phyloP scores from a whole-genome alignment of 2,797 vertebrate species.

The Gallinago solitaria region DNA sequence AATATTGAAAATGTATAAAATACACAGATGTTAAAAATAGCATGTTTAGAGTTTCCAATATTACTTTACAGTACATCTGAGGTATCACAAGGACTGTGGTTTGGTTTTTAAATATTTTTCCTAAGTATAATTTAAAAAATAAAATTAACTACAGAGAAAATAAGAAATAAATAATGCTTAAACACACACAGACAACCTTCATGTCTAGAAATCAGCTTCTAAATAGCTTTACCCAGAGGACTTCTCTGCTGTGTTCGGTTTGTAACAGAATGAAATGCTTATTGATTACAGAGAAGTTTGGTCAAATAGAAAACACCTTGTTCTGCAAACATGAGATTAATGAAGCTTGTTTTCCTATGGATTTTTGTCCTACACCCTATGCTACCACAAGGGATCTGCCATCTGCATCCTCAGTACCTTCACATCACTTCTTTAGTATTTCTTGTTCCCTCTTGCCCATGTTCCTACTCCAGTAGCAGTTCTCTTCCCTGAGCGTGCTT shows the following conservation, averaged over 20 bases:
- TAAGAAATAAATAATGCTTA: background rate
- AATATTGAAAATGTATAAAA: background rate
- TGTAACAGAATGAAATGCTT: background rate
- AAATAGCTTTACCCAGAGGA: background rate
- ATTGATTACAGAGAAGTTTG: background rate
- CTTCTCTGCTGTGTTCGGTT: background rate
- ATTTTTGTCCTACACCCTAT: background rate
- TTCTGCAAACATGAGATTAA: background rate
- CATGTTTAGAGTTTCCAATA: background rate
- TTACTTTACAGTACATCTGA: background rate
- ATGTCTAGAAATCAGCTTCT: background rate
- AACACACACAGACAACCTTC: background rate
- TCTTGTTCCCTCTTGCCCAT: background rate
- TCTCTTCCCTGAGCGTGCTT: background rate
- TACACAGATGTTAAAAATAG: background rate
- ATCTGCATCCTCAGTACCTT: background rate
- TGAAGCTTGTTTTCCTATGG: background rate
- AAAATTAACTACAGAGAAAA: background rate
- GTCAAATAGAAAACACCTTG: background rate
- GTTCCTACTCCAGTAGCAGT: background rate
- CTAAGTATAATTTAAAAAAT: background rate
- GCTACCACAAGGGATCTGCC: background rate
- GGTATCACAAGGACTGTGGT: background rate
- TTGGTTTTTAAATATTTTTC: background rate
- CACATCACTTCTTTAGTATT: background rate